A percentile compares a stretch with the other conserved stretches of the same genome.
These are phyloP conservation scores for Lysandra bellargus DNA, from an alignment of 2,888 invertebrate species.

Conservation along the genomic window DNA sequence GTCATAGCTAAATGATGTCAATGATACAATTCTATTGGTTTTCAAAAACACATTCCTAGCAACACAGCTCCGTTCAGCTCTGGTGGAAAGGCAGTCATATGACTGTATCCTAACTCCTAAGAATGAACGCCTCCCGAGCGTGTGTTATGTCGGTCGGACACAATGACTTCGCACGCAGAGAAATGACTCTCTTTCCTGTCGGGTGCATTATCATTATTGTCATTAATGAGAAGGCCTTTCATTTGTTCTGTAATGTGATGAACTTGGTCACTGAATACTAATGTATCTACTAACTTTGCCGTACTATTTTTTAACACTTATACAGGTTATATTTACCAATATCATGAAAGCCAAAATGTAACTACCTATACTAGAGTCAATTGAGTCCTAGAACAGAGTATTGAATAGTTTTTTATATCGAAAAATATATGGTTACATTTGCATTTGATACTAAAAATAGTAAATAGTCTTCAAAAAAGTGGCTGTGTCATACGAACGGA, in stretches of 20 bases:
- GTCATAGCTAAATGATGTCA: too few species aligned
- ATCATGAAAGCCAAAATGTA: background rate
- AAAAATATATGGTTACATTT: background rate
- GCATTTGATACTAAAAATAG: background rate
- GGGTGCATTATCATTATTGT: constrained; percentile 11
- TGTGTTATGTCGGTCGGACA: background rate
- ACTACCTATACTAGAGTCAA: too few species aligned
- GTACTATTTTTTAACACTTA: background rate
- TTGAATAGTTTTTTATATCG: background rate
- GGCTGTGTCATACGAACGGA: too few species aligned
- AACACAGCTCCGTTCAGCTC: too few species aligned
- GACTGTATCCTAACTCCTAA: background rate
- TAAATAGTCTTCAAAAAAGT: too few species aligned
- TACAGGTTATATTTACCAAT: background rate
- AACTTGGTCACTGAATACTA: background rate
- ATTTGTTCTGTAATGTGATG: background rate
- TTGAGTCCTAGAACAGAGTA: background rate
- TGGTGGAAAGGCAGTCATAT: background rate
- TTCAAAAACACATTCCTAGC: too few species aligned
- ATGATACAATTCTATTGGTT: too few species aligned
- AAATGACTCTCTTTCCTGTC: constrained; percentile 20
- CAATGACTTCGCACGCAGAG: constrained; percentile 19
- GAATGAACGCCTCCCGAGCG: background rate
- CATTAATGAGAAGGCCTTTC: background rate
- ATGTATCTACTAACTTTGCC: background rate